Evolutionary conservation across 92 coral and sea anemone species (phyloP), one percentile per base, ranked within the genome.

Genomic region (Phenganax marumi): DNA sequence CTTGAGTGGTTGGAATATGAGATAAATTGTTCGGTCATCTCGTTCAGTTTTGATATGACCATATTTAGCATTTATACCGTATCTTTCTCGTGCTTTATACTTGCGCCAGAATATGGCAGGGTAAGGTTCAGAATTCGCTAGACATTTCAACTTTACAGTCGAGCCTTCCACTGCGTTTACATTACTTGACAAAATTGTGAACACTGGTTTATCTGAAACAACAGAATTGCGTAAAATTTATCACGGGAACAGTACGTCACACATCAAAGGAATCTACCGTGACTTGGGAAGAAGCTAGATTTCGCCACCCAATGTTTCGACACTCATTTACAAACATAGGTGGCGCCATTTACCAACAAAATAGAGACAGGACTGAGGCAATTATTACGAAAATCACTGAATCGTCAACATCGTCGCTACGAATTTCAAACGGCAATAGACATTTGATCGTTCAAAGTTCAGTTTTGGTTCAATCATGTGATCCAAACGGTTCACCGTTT

Each of bases 61-160:
- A 50, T 78, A 63, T 56, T 58, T 22, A 47, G 16, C 33, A 63
- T 62, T 18, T 4, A 50, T 21, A 8, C 0, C 18, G 16, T 61
- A 78, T 33, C 51, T 22, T 16, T 39, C 10, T 6, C 48, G 23
- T 24, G 10, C 39, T 8, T 11, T 25, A 25, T 48, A 18, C 58
- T 78, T 78, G 24, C 33, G 46, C 83, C 83, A 78, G 8, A 2
- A 18, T 1, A 78, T 63, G 3, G 47, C 0, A 3, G 83, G 83
- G 49, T 39, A 8, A 16, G 83, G 83, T 63, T 62, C 33, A 22
- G 58, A 26, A 50, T 78, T 78, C 33, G 83, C 83, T 0, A 78
- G 61, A 49, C 83, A 78, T 51, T 48, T n/a, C 53, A 78, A 51
- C n/a, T 78, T 78, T 18, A 78, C 71, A 43, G 72, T 62, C n/a